Conservation (phyloP, 2,113 vertebrate genomes). For the Datnioides undecimradiatus region DNA sequence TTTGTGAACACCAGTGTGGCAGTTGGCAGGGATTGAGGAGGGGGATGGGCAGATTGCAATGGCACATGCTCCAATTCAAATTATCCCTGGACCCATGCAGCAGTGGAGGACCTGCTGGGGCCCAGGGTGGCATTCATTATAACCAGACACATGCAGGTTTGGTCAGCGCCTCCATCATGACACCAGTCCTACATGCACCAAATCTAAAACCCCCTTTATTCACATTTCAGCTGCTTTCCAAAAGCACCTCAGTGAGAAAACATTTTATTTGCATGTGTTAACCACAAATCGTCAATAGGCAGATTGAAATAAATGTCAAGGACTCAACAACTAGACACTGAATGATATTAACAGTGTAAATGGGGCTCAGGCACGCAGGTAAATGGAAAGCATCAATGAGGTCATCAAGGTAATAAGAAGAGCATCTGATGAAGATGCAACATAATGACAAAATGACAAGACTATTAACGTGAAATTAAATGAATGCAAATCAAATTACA, state of each 20-base stretch:
- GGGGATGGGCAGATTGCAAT: conserved; percentile 78
- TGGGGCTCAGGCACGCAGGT: not conserved
- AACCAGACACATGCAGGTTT: conserved; percentile 74
- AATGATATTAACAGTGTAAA: conserved; percentile 28
- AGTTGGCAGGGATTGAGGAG: conserved; percentile 80
- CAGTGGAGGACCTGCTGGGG: conserved; percentile 79
- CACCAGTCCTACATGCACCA: conserved; percentile 34
- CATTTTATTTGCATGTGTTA: conserved; percentile 15
- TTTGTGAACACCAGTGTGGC: conserved; percentile 82
- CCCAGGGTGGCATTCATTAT: conserved; percentile 79
- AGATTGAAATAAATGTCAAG: conserved; percentile 33
- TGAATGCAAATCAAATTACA: conserved; percentile 44
- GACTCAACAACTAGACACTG: conserved; percentile 16
- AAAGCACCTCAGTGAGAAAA: not conserved
- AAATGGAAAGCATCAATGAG: conserved; percentile 35
- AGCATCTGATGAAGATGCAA: conserved; percentile 26
- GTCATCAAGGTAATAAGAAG: conserved; percentile 29
- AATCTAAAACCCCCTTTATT: conserved; percentile 1
- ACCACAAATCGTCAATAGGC: conserved; percentile 4
- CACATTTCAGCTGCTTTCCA: conserved; percentile 31
- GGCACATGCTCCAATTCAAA: conserved; percentile 84
- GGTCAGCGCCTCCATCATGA: conserved; percentile 61
- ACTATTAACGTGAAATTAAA: conserved; percentile 36
- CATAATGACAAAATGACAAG: conserved; percentile 26
- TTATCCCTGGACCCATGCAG: conserved; percentile 81